These are phyloP conservation scores for Labroides dimidiatus DNA, from an alignment of 2,797 vertebrate species.

Conservation along the genomic window DNA sequence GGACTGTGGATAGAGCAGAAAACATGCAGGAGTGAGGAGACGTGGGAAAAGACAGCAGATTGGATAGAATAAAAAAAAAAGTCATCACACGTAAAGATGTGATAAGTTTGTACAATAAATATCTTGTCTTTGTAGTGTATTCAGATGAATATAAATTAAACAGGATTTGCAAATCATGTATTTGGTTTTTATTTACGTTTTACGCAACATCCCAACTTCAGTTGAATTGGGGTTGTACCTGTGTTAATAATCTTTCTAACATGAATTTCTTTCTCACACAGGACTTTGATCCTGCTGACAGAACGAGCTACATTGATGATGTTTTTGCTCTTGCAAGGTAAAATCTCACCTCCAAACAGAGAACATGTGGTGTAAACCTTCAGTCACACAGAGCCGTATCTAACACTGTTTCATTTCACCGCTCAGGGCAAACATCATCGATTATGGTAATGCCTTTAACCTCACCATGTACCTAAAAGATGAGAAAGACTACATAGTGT, in stretches of 20 bases:
- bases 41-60: no score
- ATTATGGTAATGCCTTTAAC: slow-evolving; percentile 86
- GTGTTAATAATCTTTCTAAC: neutral
- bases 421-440: slow-evolving; percentile 85
- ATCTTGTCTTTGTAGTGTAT: no score
- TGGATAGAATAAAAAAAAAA: no score
- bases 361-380: neutral
- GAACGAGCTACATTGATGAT: slow-evolving; percentile 93
- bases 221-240: no score
- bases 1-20: no score
- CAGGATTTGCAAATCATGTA: no score
- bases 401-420: neutral
- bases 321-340: slow-evolving; percentile 94
- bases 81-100: no score
- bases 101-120: no score
- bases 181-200: no score
- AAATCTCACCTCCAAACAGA: slow-evolving; percentile 16
- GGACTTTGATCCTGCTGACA: slow-evolving; percentile 84
- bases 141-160: no score
- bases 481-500: slow-evolving; percentile 90
- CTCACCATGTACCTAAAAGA: slow-evolving; percentile 88
- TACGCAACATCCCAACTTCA: no score
- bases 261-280: slow-evolving; percentile 47
- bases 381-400: neutral
- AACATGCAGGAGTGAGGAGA: no score